Base-by-base conservation (phyloP, 2,113 vertebrate species). In the Canis aureus region DNA sequence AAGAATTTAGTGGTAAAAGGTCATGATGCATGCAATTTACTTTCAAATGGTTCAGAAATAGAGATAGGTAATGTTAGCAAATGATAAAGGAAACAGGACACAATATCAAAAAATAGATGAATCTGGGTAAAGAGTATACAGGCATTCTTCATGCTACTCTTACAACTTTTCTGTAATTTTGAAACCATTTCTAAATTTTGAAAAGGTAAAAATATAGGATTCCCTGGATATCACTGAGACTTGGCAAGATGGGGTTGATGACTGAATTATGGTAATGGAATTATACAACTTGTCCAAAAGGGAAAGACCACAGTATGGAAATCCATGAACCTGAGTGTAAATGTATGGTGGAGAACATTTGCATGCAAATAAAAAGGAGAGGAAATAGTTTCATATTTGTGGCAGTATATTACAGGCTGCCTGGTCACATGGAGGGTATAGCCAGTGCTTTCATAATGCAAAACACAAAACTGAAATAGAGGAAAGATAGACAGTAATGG, bases 101-200 rank as follows among this genome's bases (percentile, higher is more conserved):
- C 96, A 93, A 82, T 93, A 92, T 38, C 91, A 95, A 82, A 82
- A 19, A 73, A 62, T 32, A 59, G 12, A 62, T 85, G n/a, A 92
- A 96, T 78, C 55, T 82, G 59, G 43, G 9, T 85, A 66, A 95
- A 78, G 19, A 38, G 4, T 84, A 51, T 82, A 43, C 23, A 12
- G 13, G 10, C 35, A 8, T 86, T 86, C 73, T 81, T 95, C 93
- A 64, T 38, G 1, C 22, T 74, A 79, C 64, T 78, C 55, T 92
- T 89, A 23, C 15, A 89, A 78, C 11, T 85, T 91, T 94, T 89
- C 59, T 90, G 19, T 80, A 86, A 94, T 86, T 96, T 89, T 96
- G 57, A 85, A 95, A 92, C 73, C 38, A 81, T 80, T 89, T 95
- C 81, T 87, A 92, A 80, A 59, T 92, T 86, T 94, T 35, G 55